Conservation (phyloP, 2,888 invertebrate genomes). For the Cataglyphis cursor region DNA sequence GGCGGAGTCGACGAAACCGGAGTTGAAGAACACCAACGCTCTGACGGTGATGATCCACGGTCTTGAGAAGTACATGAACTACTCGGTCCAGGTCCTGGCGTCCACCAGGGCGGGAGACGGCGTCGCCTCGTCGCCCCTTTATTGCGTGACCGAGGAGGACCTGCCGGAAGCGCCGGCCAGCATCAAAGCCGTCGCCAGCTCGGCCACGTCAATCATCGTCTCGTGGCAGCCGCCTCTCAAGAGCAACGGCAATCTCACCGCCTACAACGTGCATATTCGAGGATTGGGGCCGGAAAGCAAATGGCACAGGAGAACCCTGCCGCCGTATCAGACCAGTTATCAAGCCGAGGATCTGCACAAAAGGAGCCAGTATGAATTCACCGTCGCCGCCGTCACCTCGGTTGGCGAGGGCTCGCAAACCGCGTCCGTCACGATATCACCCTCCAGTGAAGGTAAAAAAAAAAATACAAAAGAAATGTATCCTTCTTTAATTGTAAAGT, state of each 20-base stretch:
- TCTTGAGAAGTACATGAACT: conserved; percentile 95
- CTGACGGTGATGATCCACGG: conserved; percentile 92
- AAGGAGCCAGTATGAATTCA: conserved; percentile 86
- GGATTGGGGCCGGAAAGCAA: conserved; percentile 83
- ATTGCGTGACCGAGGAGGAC: conserved; percentile 96
- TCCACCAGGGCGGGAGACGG: conserved; percentile 97
- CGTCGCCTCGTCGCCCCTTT: conserved; percentile 93
- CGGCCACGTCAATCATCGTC: conserved; percentile 94
- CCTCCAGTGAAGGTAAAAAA: conserved; percentile 86
- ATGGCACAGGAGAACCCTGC: conserved; percentile 80
- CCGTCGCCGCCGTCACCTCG: conserved; percentile 86
- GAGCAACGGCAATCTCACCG: conserved; percentile 91
- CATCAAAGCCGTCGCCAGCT: conserved; percentile 96
- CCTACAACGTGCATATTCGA: conserved; percentile 84
- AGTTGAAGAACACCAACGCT: conserved; percentile 90
- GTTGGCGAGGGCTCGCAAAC: conserved; percentile 86
- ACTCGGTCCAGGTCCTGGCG: conserved; percentile 96
- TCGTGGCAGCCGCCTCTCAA: conserved; percentile 96
- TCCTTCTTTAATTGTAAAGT: background rate
- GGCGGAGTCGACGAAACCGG: conserved; percentile 83
- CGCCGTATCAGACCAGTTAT: conserved; percentile 84
- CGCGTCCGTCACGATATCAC: conserved; percentile 86
- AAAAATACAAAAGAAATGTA: background rate
- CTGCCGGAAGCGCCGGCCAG: conserved; percentile 96
- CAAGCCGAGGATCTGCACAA: conserved; percentile 85